phyloP scores from a whole-genome alignment of 2,797 vertebrate species.

The Carapus acus region DNA sequence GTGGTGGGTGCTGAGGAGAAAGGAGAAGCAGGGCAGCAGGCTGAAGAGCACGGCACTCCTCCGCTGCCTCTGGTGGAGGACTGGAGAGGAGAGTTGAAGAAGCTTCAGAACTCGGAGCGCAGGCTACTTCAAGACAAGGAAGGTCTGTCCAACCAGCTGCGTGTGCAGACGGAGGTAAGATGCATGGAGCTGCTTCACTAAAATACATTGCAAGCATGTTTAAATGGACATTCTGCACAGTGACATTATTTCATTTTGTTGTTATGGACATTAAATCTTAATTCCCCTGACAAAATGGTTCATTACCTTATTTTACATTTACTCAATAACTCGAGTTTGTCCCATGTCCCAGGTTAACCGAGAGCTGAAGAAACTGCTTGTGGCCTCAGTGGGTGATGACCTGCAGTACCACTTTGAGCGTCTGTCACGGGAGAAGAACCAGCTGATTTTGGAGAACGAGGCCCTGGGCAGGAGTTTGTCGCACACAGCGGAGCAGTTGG shows the following conservation, averaged over 20 bases:
- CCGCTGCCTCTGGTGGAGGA: conserved; percentile 72
- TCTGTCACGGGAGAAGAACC: conserved; percentile 90
- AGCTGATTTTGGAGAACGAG: conserved; percentile 92
- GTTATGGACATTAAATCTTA: too few species aligned
- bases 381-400: conserved; percentile 93
- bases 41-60: conserved; percentile 62
- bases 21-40: conserved; percentile 66
- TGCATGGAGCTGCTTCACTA: background rate
- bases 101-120: conserved; percentile 89
- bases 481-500: conserved; percentile 87
- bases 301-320: too few species aligned
- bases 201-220: background rate
- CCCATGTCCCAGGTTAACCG: conserved; percentile 81
- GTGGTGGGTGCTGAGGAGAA: conserved; percentile 61
- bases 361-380: conserved; percentile 92
- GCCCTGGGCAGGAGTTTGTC: conserved; percentile 76
- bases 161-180: conserved; percentile 91
- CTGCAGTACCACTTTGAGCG: conserved; percentile 97
- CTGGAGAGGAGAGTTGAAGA: conserved; percentile 78
- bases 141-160: conserved; percentile 91
- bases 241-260: too few species aligned
- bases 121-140: conserved; percentile 92
- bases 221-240: too few species aligned
- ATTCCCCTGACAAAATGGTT: too few species aligned
- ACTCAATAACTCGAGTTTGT: background rate